Percentiles rank a stretch among this genome's conserved stretches.
Conservation (phyloP, 2,888 invertebrate species). For the Fissipunctia ypsillon region DNA sequence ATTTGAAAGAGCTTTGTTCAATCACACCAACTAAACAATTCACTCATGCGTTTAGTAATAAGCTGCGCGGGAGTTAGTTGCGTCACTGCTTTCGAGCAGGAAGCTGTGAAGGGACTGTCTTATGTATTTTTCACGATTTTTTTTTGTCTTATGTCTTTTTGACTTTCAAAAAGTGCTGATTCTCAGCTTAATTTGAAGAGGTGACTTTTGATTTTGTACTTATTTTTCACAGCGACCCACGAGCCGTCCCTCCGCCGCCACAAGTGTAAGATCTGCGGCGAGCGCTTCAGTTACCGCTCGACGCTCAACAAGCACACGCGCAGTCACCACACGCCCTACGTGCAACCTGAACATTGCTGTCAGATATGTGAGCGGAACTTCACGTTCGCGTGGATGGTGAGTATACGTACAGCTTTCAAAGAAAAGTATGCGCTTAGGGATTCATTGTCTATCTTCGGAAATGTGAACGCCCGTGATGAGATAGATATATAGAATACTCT, state of each 20-base stretch:
- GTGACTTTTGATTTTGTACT: background rate
- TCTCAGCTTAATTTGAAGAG: too few relatives aligned
- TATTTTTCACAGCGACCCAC: constrained; percentile 76
- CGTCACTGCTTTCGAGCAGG: background rate
- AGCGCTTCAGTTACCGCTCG: constrained; percentile 83
- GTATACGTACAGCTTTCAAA: constrained; percentile 18
- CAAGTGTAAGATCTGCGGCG: constrained; percentile 77
- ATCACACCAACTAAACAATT: background rate
- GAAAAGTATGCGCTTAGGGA: too few relatives aligned
- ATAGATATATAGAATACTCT: too few relatives aligned
- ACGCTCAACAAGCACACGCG: constrained; percentile 83
- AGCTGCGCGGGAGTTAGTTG: background rate
- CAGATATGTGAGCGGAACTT: constrained; percentile 73
- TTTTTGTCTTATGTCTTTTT: too few relatives aligned
- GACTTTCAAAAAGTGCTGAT: too few relatives aligned
- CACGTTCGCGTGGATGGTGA: constrained; percentile 81
- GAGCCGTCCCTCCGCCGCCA: constrained; percentile 78
- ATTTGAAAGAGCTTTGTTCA: background rate
- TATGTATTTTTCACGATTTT: too few relatives aligned
- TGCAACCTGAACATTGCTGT: constrained; percentile 73
- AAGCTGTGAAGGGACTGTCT: too few relatives aligned
- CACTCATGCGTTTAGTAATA: background rate
- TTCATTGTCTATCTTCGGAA: too few relatives aligned
- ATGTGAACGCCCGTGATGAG: too few relatives aligned
- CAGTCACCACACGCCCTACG: constrained; percentile 73